A percentile compares a stretch with the other conserved stretches of the same genome.
Evolutionary conservation across 1,140 invertebrate species (phyloP).

Genomic region (Holotrichia oblita): DNA sequence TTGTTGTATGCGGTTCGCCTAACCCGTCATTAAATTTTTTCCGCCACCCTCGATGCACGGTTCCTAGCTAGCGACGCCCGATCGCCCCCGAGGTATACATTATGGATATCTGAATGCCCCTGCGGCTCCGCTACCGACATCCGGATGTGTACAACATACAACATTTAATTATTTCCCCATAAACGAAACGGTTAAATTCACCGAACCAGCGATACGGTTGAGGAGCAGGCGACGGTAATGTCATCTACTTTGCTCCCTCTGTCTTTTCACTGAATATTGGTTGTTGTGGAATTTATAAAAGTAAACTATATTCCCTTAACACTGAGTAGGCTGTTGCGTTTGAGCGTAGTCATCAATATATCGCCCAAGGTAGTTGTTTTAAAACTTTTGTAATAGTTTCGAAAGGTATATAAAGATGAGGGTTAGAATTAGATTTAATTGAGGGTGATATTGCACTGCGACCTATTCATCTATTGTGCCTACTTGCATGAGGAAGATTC

Average conservation of each 20-base stretch:
- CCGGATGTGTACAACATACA: slow-evolving; percentile 2
- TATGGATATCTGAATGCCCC: slow-evolving; percentile 23
- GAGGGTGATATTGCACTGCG: too few species aligned
- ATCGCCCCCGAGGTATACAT: slow-evolving; percentile 11
- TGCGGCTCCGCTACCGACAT: neutral
- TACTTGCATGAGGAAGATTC: too few species aligned
- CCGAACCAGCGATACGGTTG: neutral
- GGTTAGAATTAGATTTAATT: too few species aligned
- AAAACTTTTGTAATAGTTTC: too few species aligned
- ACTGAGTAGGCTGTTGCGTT: too few species aligned
- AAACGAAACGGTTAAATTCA: slow-evolving; percentile 13
- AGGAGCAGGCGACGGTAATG: neutral
- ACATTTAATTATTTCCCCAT: slow-evolving; percentile 34
- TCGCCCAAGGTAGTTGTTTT: too few species aligned
- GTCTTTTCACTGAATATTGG: too few species aligned
- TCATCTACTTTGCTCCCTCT: slow-evolving; percentile 6
- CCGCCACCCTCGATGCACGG: neutral
- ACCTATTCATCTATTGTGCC: too few species aligned
- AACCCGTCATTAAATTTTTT: slow-evolving; percentile 25
- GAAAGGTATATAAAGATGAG: too few species aligned
- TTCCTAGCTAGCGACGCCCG: slow-evolving; percentile 3
- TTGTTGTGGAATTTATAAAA: too few species aligned
- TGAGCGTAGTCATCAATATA: too few species aligned
- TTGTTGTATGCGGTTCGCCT: neutral
- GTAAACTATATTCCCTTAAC: too few species aligned